phyloP scores from a whole-genome alignment of 2,113 vertebrate genomes.

The Malurus alboscapulatus region DNA sequence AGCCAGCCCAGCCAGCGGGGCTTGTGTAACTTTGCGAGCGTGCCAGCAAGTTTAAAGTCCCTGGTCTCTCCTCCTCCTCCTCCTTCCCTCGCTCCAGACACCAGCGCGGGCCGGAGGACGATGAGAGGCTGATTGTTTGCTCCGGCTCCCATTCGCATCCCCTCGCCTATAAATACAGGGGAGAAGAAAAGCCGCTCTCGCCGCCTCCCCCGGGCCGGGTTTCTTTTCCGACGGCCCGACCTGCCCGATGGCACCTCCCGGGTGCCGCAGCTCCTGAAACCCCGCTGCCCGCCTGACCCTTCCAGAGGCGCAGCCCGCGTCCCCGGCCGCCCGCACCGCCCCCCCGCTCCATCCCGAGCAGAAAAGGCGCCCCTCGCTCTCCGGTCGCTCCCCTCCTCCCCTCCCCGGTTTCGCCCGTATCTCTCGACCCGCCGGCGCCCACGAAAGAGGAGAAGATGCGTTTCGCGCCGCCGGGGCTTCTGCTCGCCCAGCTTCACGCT shows the following conservation, averaged over 20 bases:
- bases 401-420: background rate
- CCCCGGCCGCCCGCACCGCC: background rate
- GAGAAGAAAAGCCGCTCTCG: background rate
- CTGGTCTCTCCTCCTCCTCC: conserved; percentile 62
- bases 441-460: conserved; percentile 35
- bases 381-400: background rate
- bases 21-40: conserved; percentile 80
- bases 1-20: conserved; percentile 64
- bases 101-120: conserved; percentile 45
- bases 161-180: conserved; percentile 29
- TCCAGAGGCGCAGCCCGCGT: background rate
- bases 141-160: conserved; percentile 5
- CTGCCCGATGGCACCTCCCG: background rate
- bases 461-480: conserved; percentile 39
- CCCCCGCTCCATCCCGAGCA: background rate
- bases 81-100: conserved; percentile 64
- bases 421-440: background rate
- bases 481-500: conserved; percentile 66
- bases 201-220: background rate
- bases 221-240: background rate
- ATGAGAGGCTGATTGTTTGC: conserved; percentile 58
- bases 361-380: background rate
- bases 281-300: background rate
- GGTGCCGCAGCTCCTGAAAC: background rate
- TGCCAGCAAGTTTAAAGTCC: conserved; percentile 81